Percentiles rank a stretch among this genome's conserved stretches.
Evolutionary conservation across 2,113 vertebrate genomes (phyloP).

Genomic region (Aix galericulata): DNA sequence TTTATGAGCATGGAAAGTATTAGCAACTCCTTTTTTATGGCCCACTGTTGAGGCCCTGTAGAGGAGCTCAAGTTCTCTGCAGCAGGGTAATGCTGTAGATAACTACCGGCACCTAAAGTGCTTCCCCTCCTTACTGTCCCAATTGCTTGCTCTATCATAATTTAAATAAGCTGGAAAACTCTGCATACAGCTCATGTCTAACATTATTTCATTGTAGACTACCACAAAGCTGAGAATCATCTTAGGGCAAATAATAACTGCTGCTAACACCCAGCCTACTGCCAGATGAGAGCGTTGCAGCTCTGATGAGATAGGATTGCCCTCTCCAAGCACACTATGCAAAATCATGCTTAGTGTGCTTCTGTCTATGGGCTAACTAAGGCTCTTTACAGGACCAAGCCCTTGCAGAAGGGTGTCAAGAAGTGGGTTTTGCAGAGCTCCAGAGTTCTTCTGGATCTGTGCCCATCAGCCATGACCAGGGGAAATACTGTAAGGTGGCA

Average conservation of each 20-base stretch:
- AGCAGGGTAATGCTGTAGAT: neutral
- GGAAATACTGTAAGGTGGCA: neutral
- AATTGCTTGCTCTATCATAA: neutral
- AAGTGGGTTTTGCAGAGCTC: neutral
- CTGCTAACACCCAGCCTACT: neutral
- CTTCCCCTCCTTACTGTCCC: neutral
- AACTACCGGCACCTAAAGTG: neutral
- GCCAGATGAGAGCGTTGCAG: neutral
- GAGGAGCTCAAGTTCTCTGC: neutral
- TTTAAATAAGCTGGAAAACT: neutral
- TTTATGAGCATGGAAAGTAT: neutral
- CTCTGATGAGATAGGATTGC: neutral
- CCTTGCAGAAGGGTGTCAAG: neutral
- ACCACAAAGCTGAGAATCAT: neutral
- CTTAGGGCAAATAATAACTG: neutral
- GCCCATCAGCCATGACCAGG: neutral
- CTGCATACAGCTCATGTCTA: neutral
- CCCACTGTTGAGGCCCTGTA: rapidly evolving
- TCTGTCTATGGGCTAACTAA: neutral
- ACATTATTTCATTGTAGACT: neutral
- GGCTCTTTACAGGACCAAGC: neutral
- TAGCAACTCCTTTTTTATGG: neutral
- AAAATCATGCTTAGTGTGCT: neutral
- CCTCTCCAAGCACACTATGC: neutral
- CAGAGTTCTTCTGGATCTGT: neutral